Base-by-base conservation (phyloP, 2,113 vertebrate genomes). In the Corythaeola cristata region DNA sequence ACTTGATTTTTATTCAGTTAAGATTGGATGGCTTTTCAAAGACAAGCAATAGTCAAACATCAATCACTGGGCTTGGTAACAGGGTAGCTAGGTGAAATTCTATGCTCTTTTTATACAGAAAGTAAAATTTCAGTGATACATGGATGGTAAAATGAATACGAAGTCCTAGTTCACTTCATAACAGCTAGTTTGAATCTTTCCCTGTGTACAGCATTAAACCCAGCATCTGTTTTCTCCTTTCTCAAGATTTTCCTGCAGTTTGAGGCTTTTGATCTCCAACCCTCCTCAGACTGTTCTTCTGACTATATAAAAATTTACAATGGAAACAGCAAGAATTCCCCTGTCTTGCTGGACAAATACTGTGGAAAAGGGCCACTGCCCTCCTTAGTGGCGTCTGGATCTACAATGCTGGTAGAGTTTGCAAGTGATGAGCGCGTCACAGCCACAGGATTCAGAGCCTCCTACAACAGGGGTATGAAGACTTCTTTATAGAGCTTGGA, bases 261-360 rank as follows among this genome's bases (percentile, higher is more conserved):
- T 95, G 85, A 95, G 14, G 59, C 88, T 59, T 96, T 98, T 81
- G 93, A 97, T 93, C 90, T 98, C 26, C 97, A 97, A 15, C 11
- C 5, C 5, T 97, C 97, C 28, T 28, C 91, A 58, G 85, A 60
- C 44, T 98, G 98, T 89, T 80, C 95, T 47, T 94, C 96, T 71
- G 97, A 98, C 81, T 98, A 97, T 13, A 67, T 98, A 63, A 95
- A 95, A 85, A 88, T 98, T 79, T 98, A 96, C 87, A 95, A 97
- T 0, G 97, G 97, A 39, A 96, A 92, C 96, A 97, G 91, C 82
- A 96, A 94, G 88, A 95, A 85, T 63, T 96, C 95, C 21, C 95
- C 72, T 55, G 66, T 97, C 49, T 82, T 97, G 78, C 49, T 97
- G 72, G 95, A 98, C 95, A 97, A 74, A 63, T 92, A 95, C 72